Evolutionary conservation across 2,888 invertebrate species (phyloP).

Genomic region (Xiphydria camelus): DNA sequence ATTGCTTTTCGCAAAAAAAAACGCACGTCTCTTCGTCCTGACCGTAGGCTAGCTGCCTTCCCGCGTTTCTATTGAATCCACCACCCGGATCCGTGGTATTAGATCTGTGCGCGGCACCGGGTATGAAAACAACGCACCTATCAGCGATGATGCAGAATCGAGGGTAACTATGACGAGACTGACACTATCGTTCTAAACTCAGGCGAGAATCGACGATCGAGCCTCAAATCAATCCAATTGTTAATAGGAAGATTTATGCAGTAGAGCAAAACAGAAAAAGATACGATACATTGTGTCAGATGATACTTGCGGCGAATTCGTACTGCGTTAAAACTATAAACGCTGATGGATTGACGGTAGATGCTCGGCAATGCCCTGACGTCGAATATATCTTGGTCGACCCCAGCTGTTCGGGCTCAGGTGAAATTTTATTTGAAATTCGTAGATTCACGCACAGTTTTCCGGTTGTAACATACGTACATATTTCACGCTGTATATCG

Average conservation of each 20-base stretch:
- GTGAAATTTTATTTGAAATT: constrained; percentile 57
- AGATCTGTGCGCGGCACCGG: constrained; percentile 98
- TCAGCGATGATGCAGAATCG: constrained; percentile 80
- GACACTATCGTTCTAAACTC: too few species aligned
- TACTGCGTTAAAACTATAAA: constrained; percentile 70
- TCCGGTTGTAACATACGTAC: neutral
- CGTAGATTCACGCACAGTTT: neutral
- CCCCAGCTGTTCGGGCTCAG: constrained; percentile 96
- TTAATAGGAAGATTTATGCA: constrained; percentile 76
- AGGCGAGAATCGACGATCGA: too few species aligned
- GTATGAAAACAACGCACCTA: constrained; percentile 92
- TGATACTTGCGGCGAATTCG: constrained; percentile 68
- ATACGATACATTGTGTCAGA: constrained; percentile 67
- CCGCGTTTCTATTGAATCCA: constrained; percentile 78
- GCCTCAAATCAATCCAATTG: too few species aligned
- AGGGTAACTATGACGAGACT: constrained; percentile 60
- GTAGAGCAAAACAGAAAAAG: constrained; percentile 75
- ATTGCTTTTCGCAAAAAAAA: too few species aligned
- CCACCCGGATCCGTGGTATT: constrained; percentile 73
- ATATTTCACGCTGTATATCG: constrained; percentile 7
- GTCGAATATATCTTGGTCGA: constrained; percentile 94
- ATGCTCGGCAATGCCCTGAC: constrained; percentile 64
- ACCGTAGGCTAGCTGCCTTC: constrained; percentile 85
- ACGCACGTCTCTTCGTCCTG: too few species aligned
- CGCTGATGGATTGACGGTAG: constrained; percentile 73